Conservation (phyloP, 1,140 invertebrate species). For the Arctopsyche grandis region DNA sequence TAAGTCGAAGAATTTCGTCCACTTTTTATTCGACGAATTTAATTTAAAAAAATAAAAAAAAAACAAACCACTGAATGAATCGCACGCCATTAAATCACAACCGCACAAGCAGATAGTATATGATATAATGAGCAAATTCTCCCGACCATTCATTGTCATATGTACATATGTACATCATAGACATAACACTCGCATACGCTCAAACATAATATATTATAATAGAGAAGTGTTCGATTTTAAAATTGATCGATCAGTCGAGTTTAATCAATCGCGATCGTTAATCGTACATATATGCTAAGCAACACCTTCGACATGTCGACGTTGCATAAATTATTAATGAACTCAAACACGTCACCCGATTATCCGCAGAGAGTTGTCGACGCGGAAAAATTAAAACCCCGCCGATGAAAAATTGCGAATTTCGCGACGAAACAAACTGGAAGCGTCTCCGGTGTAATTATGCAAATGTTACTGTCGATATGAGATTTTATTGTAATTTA, state of each 20-base stretch:
- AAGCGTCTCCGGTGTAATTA: not conserved
- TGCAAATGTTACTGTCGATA: constrained; percentile 1
- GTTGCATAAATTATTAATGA: constrained; percentile 29
- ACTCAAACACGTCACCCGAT: not conserved
- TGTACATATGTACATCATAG: too few relatives aligned
- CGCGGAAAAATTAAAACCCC: not conserved
- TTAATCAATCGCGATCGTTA: constrained; percentile 18
- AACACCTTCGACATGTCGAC: constrained; percentile 21
- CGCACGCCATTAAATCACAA: too few relatives aligned
- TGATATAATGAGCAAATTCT: too few relatives aligned
- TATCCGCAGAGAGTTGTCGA: not conserved
- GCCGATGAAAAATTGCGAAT: not conserved
- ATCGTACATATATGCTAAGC: not conserved
- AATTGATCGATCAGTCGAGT: constrained; percentile 24
- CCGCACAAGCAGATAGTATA: too few relatives aligned
- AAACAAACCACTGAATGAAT: too few relatives aligned
- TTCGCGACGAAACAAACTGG: not conserved
- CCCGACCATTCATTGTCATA: too few relatives aligned
- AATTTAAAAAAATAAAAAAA: too few relatives aligned
- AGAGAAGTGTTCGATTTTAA: not conserved
- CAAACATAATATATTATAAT: too few relatives aligned
- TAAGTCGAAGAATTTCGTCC: too few relatives aligned
- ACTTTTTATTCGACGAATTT: too few relatives aligned
- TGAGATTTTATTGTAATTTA: constrained; percentile 10
- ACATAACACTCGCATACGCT: too few relatives aligned